Conservation (phyloP, 2,113 vertebrate genomes). For the Willisornis vidua region DNA sequence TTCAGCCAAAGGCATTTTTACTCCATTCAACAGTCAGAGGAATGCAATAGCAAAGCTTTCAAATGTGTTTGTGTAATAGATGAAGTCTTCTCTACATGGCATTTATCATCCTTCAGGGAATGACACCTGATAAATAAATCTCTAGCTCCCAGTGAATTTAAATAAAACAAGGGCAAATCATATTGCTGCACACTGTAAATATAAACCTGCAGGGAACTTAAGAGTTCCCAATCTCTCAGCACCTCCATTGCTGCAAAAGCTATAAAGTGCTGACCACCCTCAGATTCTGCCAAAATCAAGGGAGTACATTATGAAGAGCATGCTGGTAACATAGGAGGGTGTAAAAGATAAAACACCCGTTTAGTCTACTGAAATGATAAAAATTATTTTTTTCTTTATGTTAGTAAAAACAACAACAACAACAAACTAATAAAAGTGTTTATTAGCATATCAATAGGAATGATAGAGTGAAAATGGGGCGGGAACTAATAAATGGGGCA, state of each 20-base stretch:
- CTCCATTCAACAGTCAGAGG: not conserved
- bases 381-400: not conserved
- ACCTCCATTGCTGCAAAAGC: not conserved
- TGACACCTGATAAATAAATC: constrained; percentile 55
- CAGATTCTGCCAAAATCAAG: not conserved
- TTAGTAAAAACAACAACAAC: not conserved
- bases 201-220: not conserved
- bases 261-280: not conserved
- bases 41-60: not conserved
- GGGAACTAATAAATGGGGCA: not conserved
- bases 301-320: not conserved
- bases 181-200: not conserved
- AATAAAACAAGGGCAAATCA: constrained; percentile 30
- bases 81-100: not conserved
- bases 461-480: not conserved
- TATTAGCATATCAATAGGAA: not conserved
- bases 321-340: not conserved
- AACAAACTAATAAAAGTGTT: not conserved
- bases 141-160: constrained; percentile 6
- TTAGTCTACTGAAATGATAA: not conserved
- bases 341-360: not conserved
- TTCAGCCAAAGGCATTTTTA: not conserved
- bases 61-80: constrained; percentile 27
- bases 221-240: not conserved
- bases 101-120: constrained; percentile 31